Evolutionary conservation across 2,113 vertebrate species (phyloP).

Genomic region (Ginglymostoma cirratum): DNA sequence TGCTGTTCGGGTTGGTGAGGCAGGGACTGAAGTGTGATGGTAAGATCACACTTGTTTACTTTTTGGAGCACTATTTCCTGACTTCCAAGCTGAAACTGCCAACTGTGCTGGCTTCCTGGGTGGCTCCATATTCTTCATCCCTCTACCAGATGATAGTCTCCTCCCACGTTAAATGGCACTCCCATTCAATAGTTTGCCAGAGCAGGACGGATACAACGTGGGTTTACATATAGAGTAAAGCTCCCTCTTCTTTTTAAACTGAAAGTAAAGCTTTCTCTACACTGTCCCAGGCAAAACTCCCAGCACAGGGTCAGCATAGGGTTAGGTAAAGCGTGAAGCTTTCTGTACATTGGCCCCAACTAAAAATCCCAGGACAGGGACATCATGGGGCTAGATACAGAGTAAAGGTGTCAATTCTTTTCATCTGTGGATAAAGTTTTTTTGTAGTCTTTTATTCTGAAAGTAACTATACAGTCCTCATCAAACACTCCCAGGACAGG

Average conservation of each 20-base stretch:
- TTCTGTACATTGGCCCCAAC: background rate
- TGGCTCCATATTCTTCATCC: background rate
- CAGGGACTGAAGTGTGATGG: slow-evolving; percentile 84
- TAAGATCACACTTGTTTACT: slow-evolving; percentile 45
- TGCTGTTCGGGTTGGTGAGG: slow-evolving; percentile 80
- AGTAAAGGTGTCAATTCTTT: background rate
- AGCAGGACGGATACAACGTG: no score
- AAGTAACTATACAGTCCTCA: background rate
- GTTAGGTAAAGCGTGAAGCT: no score
- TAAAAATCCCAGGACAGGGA: background rate
- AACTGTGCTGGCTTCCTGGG: background rate
- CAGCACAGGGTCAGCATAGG: no score
- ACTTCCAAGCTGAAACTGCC: background rate
- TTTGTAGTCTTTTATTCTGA: no score
- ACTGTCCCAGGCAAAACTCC: no score
- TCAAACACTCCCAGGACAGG: no score
- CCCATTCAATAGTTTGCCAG: background rate
- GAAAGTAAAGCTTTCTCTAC: background rate
- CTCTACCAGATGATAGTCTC: background rate
- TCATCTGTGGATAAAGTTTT: no score
- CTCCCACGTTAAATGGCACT: background rate
- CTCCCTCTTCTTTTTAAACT: background rate
- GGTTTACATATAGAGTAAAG: background rate
- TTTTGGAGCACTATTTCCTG: background rate
- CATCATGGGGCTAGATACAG: background rate